Conservation (phyloP, 2,888 invertebrate genomes). For the Lordiphosa fenestrarum region DNA sequence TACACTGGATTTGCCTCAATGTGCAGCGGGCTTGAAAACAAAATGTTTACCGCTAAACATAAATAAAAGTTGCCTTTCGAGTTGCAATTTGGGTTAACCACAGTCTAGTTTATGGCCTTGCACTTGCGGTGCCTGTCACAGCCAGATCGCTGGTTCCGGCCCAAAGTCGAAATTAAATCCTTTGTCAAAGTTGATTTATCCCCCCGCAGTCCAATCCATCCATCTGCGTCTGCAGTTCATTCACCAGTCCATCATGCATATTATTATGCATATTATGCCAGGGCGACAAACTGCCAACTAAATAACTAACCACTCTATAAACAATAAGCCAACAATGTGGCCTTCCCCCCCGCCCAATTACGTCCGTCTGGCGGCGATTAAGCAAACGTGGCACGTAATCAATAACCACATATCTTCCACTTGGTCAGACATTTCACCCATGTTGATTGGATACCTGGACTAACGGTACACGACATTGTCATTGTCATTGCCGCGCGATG, state of each 20-base stretch:
- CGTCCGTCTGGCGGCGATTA: conserved; percentile 36
- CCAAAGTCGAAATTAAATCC: conserved; percentile 16
- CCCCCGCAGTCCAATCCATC: conserved; percentile 13
- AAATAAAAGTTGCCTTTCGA: conserved; percentile 56
- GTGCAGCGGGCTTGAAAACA: conserved; percentile 54
- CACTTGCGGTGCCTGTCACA: conserved; percentile 13
- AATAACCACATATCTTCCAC: conserved; percentile 37
- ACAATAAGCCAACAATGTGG: conserved; percentile 45
- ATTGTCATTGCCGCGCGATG: conserved; percentile 37
- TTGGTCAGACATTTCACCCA: conserved; percentile 56
- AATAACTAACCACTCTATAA: conserved; percentile 39
- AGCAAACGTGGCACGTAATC: conserved; percentile 67
- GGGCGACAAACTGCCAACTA: conserved; percentile 44
- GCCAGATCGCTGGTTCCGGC: conserved; percentile 30
- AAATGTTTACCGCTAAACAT: conserved; percentile 31
- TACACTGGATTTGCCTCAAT: conserved; percentile 56
- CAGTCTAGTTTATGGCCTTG: conserved; percentile 30
- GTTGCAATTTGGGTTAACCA: conserved; percentile 58
- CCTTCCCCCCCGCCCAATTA: conserved; percentile 20
- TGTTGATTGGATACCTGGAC: conserved; percentile 50
- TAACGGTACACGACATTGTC: conserved; percentile 60
- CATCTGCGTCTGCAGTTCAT: conserved; percentile 51
- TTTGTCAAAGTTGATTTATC: conserved; percentile 49
- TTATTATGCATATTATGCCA: conserved; percentile 54
- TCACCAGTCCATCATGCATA: conserved; percentile 41